A percentile compares a stretch with the other conserved stretches of the same genome.
Conservation (phyloP, 2,113 vertebrate species). For the Podilymbus podiceps region DNA sequence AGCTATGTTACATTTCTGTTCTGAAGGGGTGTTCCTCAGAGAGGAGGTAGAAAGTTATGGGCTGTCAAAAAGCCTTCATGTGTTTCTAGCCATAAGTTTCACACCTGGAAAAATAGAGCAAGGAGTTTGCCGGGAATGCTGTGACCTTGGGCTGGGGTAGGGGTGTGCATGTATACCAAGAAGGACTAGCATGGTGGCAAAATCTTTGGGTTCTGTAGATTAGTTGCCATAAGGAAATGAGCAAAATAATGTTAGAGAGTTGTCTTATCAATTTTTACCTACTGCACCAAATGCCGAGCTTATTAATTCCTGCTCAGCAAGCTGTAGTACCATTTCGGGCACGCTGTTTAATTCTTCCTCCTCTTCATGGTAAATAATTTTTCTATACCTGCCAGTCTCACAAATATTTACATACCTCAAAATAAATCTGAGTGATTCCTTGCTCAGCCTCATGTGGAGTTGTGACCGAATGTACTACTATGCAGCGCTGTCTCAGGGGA, state of each 20-base stretch:
- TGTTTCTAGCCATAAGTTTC: background rate
- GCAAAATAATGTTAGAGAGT: background rate
- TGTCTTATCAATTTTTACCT: background rate
- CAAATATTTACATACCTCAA: background rate
- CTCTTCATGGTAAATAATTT: background rate
- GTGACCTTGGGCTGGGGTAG: background rate
- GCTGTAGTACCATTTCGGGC: background rate
- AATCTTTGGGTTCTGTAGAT: background rate
- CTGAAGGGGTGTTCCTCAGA: background rate
- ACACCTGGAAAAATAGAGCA: background rate
- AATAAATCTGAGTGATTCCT: background rate
- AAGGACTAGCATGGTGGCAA: background rate
- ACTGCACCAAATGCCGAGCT: background rate
- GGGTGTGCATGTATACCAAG: background rate
- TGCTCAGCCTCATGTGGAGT: background rate
- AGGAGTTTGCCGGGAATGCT: background rate
- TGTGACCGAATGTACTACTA: background rate
- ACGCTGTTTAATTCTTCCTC: background rate
- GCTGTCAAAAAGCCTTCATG: conserved; percentile 4
- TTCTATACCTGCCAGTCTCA: background rate
- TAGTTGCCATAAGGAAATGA: background rate
- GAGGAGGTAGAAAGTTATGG: background rate
- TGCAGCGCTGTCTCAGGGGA: background rate
- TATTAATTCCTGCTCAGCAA: background rate
- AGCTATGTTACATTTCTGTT: background rate